These are phyloP conservation scores for Ophioninae sp. DNA, from an alignment of 2,888 invertebrate genomes.

Conservation along the genomic window DNA sequence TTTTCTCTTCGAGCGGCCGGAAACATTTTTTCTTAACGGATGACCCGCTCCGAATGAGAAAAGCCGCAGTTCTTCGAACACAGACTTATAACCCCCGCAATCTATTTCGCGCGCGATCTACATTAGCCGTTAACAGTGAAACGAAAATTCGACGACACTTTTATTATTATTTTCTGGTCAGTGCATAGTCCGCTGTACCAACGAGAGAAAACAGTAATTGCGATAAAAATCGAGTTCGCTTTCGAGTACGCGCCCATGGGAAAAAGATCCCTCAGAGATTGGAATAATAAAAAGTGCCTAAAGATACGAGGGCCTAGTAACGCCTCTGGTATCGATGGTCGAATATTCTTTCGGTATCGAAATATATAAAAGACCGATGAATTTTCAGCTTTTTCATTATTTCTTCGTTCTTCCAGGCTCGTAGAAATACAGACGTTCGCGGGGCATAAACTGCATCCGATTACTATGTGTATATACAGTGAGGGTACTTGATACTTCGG, in stretches of 20 bases:
- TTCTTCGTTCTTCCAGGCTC: conserved; percentile 7
- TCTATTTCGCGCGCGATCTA: background rate
- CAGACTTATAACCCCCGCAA: background rate
- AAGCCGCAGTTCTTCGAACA: background rate
- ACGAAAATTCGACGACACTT: background rate
- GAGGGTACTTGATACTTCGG: conserved; percentile 25
- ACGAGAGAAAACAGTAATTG: conserved; percentile 1
- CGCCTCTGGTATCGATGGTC: background rate
- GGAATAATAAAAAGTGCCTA: background rate
- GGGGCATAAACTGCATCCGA: conserved; percentile 37
- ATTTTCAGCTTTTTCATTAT: conserved; percentile 9
- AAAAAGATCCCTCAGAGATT: background rate
- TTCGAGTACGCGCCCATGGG: conserved; percentile 7
- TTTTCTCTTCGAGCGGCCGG: background rate
- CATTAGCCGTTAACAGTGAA: background rate
- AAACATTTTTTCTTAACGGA: background rate
- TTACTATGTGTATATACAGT: conserved; percentile 50
- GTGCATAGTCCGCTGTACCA: background rate
- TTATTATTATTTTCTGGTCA: background rate
- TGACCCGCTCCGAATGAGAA: background rate
- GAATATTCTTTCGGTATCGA: conserved; percentile 36
- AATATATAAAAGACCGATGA: conserved; percentile 47
- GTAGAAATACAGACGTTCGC: conserved; percentile 58
- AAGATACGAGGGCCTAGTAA: background rate
- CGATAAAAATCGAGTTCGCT: background rate